Percentiles rank a stretch among this genome's conserved stretches.
Conservation (phyloP, 2,888 invertebrate genomes). For the Hemicrepidius hirtus region DNA sequence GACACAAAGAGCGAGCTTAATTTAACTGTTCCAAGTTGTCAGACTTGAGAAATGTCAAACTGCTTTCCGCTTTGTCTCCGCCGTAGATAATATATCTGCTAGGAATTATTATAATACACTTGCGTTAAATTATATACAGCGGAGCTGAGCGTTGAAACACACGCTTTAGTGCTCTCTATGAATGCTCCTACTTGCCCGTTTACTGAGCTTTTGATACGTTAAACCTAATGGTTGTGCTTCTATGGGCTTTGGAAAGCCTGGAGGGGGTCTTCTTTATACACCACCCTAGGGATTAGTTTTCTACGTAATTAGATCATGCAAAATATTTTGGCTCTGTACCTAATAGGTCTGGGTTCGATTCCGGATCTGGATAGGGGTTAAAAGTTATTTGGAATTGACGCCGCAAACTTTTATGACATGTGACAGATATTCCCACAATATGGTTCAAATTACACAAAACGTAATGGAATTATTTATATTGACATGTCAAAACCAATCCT, state of each 20-base stretch:
- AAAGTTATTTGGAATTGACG: too few relatives aligned
- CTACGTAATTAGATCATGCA: too few relatives aligned
- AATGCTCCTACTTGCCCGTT: conserved; percentile 14
- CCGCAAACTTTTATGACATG: too few relatives aligned
- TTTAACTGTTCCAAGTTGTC: conserved; percentile 45
- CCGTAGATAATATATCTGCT: conserved; percentile 41
- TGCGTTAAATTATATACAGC: conserved; percentile 36
- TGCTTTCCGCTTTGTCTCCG: conserved; percentile 46
- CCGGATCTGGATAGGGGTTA: too few relatives aligned
- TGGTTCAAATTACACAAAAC: too few relatives aligned
- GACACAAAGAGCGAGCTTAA: conserved; percentile 45
- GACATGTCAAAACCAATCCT: not conserved
- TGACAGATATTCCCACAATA: too few relatives aligned
- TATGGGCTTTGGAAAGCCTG: not conserved
- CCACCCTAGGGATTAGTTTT: too few relatives aligned
- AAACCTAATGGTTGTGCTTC: not conserved
- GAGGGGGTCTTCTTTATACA: too few relatives aligned
- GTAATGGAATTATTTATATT: not conserved
- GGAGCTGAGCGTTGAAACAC: conserved; percentile 26
- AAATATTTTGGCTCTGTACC: too few relatives aligned
- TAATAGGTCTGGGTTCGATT: too few relatives aligned
- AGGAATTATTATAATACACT: conserved; percentile 44
- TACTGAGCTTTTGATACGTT: conserved; percentile 2
- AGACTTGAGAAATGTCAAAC: conserved; percentile 48
- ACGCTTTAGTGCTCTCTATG: conserved; percentile 34